Conservation (phyloP, 2,888 invertebrate genomes). For the Eudemis profundana region DNA sequence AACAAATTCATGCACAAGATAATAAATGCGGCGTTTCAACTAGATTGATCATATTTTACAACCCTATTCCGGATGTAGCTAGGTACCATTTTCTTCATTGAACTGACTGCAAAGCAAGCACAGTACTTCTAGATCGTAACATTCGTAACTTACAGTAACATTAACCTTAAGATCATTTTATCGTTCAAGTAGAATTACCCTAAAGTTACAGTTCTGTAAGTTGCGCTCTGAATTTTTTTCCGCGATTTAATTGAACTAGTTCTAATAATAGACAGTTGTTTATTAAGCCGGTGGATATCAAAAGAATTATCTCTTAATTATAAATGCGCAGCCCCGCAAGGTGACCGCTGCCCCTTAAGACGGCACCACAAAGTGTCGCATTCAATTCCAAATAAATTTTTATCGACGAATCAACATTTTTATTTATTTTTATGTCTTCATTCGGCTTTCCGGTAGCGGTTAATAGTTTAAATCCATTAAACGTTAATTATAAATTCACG, state of each 20-base stretch:
- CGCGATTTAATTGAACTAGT: not conserved
- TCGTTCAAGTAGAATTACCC: too few relatives aligned
- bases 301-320: conserved; percentile 18
- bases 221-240: too few relatives aligned
- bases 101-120: too few relatives aligned
- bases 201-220: too few relatives aligned
- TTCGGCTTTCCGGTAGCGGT: conserved; percentile 82
- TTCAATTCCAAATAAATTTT: conserved; percentile 74
- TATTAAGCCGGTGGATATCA: conserved; percentile 11
- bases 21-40: too few relatives aligned
- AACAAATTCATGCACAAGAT: too few relatives aligned
- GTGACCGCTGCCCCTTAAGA: conserved; percentile 61
- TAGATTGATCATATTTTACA: too few relatives aligned
- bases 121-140: too few relatives aligned
- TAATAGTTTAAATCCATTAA: conserved; percentile 82
- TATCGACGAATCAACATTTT: conserved; percentile 77
- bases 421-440: conserved; percentile 84
- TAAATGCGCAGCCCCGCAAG: conserved; percentile 19
- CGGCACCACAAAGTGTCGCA: conserved; percentile 60
- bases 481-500: conserved; percentile 81
- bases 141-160: too few relatives aligned
- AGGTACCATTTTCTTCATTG: too few relatives aligned
- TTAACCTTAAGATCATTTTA: too few relatives aligned
- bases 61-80: too few relatives aligned
- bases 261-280: not conserved